Percentiles rank a stretch among this genome's conserved stretches.
Evolutionary conservation across 1,140 invertebrate genomes (phyloP).

Genomic region (Rhopalosiphum padi): DNA sequence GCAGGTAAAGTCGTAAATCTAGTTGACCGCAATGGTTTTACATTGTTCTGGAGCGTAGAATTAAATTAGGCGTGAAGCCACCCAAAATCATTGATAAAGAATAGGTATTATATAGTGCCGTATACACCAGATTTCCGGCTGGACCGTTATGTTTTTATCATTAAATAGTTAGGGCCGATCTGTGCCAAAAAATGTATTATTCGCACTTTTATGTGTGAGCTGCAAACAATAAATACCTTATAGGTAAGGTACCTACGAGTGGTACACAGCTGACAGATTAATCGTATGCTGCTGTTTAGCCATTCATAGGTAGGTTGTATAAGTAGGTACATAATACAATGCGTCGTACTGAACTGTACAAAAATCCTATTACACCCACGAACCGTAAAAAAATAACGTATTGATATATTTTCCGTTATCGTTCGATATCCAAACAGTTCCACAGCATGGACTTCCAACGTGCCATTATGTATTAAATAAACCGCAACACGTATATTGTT

Average conservation of each 20-base stretch:
- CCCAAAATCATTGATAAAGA: constrained; percentile 8
- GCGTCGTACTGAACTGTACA: not conserved
- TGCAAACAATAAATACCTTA: not conserved
- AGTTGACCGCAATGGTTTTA: not conserved
- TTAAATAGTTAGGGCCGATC: not conserved
- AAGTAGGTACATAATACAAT: not conserved
- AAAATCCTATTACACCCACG: not conserved
- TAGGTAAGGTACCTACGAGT: too few relatives aligned
- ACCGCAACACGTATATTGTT: not conserved
- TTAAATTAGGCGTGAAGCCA: not conserved
- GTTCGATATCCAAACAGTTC: not conserved
- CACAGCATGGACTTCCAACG: not conserved
- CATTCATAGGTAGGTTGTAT: not conserved
- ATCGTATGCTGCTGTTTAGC: too few relatives aligned
- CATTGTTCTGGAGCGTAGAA: not conserved
- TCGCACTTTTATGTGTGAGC: not conserved
- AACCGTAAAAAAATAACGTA: not conserved
- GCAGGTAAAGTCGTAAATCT: constrained; percentile 6
- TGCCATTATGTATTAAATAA: not conserved
- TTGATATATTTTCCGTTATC: not conserved
- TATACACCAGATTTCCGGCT: not conserved
- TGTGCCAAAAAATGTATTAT: not conserved
- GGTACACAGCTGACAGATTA: too few relatives aligned
- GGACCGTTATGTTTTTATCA: not conserved
- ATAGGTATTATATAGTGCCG: not conserved